Evolutionary conservation across 2,888 invertebrate genomes (phyloP).

Genomic region (Clistopyga incitator): DNA sequence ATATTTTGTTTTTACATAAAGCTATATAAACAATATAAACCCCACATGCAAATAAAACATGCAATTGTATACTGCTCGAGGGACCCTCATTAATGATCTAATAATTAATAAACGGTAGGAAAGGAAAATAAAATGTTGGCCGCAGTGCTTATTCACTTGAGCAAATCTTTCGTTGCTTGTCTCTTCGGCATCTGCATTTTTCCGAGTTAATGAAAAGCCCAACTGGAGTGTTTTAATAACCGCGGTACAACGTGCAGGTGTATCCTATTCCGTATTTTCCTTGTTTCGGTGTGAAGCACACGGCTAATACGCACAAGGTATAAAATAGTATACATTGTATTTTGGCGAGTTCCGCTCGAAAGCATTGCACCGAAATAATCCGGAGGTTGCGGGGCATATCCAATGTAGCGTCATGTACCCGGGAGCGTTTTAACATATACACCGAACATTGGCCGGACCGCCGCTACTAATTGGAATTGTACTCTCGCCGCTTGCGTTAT

Average conservation of each 20-base stretch:
- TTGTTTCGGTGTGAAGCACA: constrained; percentile 27
- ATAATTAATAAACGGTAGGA: neutral
- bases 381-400: constrained; percentile 50
- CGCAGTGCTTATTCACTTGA: neutral
- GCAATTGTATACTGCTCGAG: too few relatives aligned
- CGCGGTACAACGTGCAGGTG: constrained; percentile 43
- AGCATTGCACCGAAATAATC: constrained; percentile 42
- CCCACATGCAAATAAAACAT: too few relatives aligned
- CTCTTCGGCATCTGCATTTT: neutral
- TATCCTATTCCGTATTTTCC: constrained; percentile 41
- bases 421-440: constrained; percentile 51
- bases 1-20: too few relatives aligned
- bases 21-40: too few relatives aligned
- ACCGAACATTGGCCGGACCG: constrained; percentile 53
- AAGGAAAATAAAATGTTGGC: neutral
- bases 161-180: neutral
- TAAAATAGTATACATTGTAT: constrained; percentile 23
- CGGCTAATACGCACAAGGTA: neutral
- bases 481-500: constrained; percentile 41
- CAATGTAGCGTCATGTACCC: constrained; percentile 52
- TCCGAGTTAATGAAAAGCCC: constrained; percentile 12
- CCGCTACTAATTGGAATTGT: constrained; percentile 62
- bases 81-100: too few relatives aligned
- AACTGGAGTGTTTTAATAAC: constrained; percentile 36
- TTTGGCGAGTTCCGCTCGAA: constrained; percentile 49